phyloP scores from a whole-genome alignment of 1,140 invertebrate species.

The Papilio aristodemus region DNA sequence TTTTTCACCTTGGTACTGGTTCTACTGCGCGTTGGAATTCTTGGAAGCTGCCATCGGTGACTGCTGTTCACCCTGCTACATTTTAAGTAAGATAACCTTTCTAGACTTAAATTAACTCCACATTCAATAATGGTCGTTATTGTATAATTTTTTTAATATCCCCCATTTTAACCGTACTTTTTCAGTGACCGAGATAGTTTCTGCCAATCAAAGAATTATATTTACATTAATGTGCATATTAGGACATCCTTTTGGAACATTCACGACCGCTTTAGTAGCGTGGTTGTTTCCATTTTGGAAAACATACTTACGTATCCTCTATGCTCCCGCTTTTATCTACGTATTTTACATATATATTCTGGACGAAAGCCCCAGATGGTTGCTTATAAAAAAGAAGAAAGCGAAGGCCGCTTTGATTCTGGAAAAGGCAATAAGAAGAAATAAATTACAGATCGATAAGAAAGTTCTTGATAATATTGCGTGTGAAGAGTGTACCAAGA shows the following conservation, averaged over 20 bases:
- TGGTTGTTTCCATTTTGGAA: constrained; percentile 59
- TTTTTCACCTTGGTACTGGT: constrained; percentile 56
- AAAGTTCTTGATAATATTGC: constrained; percentile 41
- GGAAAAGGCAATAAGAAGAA: constrained; percentile 51
- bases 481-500: constrained; percentile 45
- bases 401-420: constrained; percentile 50
- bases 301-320: constrained; percentile 52
- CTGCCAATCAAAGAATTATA: constrained; percentile 36
- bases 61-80: constrained; percentile 55
- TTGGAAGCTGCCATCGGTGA: constrained; percentile 62
- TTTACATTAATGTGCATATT: constrained; percentile 35
- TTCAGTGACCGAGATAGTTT: constrained; percentile 57
- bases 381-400: constrained; percentile 81
- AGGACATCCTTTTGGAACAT: constrained; percentile 41
- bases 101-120: background rate
- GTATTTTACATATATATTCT: constrained; percentile 52
- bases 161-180: constrained; percentile 34
- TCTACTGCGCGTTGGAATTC: constrained; percentile 59
- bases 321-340: constrained; percentile 53
- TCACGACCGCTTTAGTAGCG: constrained; percentile 46
- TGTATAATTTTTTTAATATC: background rate
- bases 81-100: constrained; percentile 52
- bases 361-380: constrained; percentile 81
- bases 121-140: background rate
- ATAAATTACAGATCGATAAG: constrained; percentile 45